These are phyloP conservation scores for Oligia fasciuncula DNA, from an alignment of 2,888 invertebrate genomes.

Conservation along the genomic window DNA sequence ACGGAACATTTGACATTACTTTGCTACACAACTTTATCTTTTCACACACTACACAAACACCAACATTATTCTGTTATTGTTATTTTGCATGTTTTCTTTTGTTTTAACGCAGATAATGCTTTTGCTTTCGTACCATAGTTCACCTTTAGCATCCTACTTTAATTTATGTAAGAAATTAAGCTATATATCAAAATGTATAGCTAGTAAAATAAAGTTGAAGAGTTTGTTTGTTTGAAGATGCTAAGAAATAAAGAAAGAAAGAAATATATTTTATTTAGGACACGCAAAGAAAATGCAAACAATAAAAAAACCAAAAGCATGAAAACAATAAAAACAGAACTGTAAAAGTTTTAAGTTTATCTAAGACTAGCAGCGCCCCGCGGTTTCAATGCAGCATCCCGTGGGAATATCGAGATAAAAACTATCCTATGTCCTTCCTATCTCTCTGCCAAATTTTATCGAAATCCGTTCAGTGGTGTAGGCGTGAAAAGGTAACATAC, in stretches of 20 bases:
- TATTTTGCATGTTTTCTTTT: conserved; percentile 75
- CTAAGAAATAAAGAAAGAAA: not conserved
- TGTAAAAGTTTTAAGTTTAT: too few relatives aligned
- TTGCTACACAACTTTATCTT: not conserved
- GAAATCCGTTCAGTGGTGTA: too few relatives aligned
- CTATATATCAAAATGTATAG: not conserved
- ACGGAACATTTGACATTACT: conserved; percentile 2
- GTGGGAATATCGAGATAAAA: too few relatives aligned
- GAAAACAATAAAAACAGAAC: not conserved
- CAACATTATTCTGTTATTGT: conserved; percentile 60
- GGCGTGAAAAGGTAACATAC: too few relatives aligned
- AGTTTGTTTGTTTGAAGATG: not conserved
- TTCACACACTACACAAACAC: conserved; percentile 47
- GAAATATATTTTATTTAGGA: not conserved
- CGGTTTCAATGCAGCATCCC: too few relatives aligned
- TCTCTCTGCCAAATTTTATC: too few relatives aligned
- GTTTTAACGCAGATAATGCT: conserved; percentile 73
- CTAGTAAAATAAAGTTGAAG: not conserved
- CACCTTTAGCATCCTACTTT: conserved; percentile 49
- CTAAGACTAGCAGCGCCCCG: too few relatives aligned
- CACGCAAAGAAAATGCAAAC: not conserved
- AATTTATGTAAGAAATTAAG: conserved; percentile 13
- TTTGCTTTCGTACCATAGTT: conserved; percentile 70
- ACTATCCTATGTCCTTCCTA: too few relatives aligned
- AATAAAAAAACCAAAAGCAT: too few relatives aligned